A percentile compares a stretch with the other conserved stretches of the same genome.
Conservation (phyloP, 2,113 vertebrate genomes). For the Periophthalmus modestus region DNA sequence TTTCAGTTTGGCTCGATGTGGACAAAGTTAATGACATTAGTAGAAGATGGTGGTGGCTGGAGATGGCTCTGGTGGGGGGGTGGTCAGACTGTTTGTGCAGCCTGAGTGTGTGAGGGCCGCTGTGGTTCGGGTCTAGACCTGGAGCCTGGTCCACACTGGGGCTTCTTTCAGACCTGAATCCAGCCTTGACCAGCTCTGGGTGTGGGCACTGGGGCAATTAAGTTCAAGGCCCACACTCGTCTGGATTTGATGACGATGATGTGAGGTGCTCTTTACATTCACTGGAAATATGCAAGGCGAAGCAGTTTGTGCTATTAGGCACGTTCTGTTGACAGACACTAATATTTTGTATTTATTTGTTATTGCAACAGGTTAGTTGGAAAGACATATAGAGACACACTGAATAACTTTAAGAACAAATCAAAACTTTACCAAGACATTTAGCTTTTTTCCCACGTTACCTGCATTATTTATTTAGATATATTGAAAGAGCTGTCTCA, state of each 20-base stretch:
- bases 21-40: slow-evolving; percentile 62
- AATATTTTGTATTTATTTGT: neutral
- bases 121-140: slow-evolving; percentile 42
- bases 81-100: slow-evolving; percentile 60
- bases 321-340: neutral
- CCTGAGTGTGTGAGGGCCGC: slow-evolving; percentile 59
- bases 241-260: neutral
- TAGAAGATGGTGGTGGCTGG: slow-evolving; percentile 43
- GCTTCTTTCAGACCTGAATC: slow-evolving; percentile 37
- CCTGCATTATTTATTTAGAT: neutral
- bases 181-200: slow-evolving; percentile 18
- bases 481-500: neutral
- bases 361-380: neutral
- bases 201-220: slow-evolving; percentile 34
- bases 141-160: slow-evolving; percentile 31
- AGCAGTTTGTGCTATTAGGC: neutral
- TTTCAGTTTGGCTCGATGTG: slow-evolving; percentile 40
- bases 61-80: slow-evolving; percentile 40
- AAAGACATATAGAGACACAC: neutral
- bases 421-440: neutral
- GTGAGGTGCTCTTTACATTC: neutral
- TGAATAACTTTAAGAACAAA: neutral
- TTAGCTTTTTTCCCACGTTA: neutral
- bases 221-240: slow-evolving; percentile 40
- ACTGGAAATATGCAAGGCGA: neutral